Evolutionary conservation across 2,113 vertebrate genomes (phyloP).

Genomic region (Hippocampus barbouri): DNA sequence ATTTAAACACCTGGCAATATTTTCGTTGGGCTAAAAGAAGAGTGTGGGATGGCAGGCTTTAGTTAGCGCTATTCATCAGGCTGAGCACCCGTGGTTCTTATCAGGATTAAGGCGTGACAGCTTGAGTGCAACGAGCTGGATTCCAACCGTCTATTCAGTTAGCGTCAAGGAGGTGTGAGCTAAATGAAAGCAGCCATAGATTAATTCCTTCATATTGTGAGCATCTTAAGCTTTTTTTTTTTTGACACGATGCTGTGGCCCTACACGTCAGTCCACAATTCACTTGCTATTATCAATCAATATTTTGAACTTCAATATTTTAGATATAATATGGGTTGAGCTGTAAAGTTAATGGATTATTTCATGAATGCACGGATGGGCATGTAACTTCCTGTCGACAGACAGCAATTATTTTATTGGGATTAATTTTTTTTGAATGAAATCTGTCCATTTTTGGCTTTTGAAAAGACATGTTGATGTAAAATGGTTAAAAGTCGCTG

Average conservation of each 20-base stretch:
- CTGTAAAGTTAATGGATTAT: no score
- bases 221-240: background rate
- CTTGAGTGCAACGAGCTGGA: slow-evolving; percentile 23
- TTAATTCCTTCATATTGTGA: background rate
- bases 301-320: no score
- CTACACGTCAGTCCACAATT: no score
- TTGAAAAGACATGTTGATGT: background rate
- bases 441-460: background rate
- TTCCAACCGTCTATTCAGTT: slow-evolving; percentile 56
- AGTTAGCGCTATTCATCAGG: slow-evolving; percentile 35
- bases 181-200: background rate
- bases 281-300: background rate
- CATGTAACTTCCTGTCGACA: no score
- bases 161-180: background rate
- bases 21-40: slow-evolving; percentile 23
- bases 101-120: slow-evolving; percentile 48
- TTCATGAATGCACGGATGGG: no score
- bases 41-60: slow-evolving; percentile 12
- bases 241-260: background rate
- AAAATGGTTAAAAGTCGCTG: background rate
- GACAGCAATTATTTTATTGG: background rate
- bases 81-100: slow-evolving; percentile 42
- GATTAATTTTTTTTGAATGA: background rate
- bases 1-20: slow-evolving; percentile 37
- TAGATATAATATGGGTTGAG: no score